phyloP scores from a whole-genome alignment of 2,797 vertebrate species.

The Muscicapa striata region DNA sequence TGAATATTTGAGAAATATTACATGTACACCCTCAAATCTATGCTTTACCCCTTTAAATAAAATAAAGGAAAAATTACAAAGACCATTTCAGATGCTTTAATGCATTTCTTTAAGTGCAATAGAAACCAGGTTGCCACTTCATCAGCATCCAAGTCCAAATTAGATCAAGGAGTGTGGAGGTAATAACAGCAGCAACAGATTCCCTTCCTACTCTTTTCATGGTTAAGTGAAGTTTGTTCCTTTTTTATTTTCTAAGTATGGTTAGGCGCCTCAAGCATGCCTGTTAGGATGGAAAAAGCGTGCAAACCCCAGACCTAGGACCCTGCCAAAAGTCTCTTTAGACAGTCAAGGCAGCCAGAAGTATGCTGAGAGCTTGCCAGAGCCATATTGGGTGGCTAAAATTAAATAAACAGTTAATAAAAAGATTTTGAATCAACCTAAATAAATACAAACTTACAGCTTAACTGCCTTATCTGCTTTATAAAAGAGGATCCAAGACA shows the following conservation, averaged over 20 bases:
- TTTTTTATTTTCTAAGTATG: slow-evolving; percentile 69
- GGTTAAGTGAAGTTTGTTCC: slow-evolving; percentile 71
- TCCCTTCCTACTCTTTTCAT: slow-evolving; percentile 74
- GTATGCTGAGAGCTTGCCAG: slow-evolving; percentile 70
- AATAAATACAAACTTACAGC: slow-evolving; percentile 61
- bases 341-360: slow-evolving; percentile 69
- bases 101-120: background rate
- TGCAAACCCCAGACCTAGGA: slow-evolving; percentile 69
- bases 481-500: background rate
- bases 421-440: slow-evolving; percentile 60
- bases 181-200: slow-evolving; percentile 57
- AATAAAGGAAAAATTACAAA: background rate
- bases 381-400: slow-evolving; percentile 73
- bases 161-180: slow-evolving; percentile 41
- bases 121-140: background rate
- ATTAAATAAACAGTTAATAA: slow-evolving; percentile 76
- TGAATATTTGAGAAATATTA: background rate
- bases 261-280: slow-evolving; percentile 63
- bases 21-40: background rate
- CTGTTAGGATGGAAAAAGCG: slow-evolving; percentile 72
- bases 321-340: slow-evolving; percentile 75
- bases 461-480: slow-evolving; percentile 45
- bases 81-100: background rate
- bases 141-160: slow-evolving; percentile 29
- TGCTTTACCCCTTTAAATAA: background rate